Base-by-base conservation (phyloP, 2,797 vertebrate genomes). In the Odontamblyopus rebecca region DNA sequence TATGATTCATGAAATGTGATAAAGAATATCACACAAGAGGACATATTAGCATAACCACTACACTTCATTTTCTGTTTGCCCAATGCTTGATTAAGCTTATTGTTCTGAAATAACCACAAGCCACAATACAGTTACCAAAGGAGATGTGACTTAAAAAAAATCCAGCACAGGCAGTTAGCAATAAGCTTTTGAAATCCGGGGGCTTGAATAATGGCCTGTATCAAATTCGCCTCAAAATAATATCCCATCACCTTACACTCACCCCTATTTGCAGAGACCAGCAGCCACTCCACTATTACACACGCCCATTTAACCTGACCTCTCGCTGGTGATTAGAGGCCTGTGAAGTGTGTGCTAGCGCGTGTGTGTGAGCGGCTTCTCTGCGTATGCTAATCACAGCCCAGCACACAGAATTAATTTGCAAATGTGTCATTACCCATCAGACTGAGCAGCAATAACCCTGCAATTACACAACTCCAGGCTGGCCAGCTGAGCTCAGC, bases 341-440 rank as follows among this genome's bases (percentile, higher is more conserved):
- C 69, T 66, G 74, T 74, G 77, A 80, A 83, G 79, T 88, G 80
- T 87, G 80, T 79, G 79, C 72, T 77, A 79, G 75, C 67, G 67
- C 23, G 63, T 53, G 53, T 68, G 86, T 90, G 82, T 87, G 84
- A 88, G 93, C 93, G 90, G 92, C 91, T 94, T 92, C 93, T 91
- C 92, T 93, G 93, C 92, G 90, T 95, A 94, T 94, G 94, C 90
- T 96, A 95, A 96, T 94, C 94, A 95, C 93, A 93, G 92, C 88
- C 92, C 91, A 94, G 94, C 92, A 89, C 93, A 93, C 95, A 96
- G 95, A 97, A 98, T 98, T 97, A 96, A 98, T 98, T 98, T 97
- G 96, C 96, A 98, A 98, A 98, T 96, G 96, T 97, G 96, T 96
- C 96, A 97, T 98, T 98, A 97, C 94, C 95, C 95, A 96, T 97